Percentiles rank a stretch among this genome's conserved stretches.
phyloP scores from a whole-genome alignment of 1,140 invertebrate species.

The Drosophila saltans region DNA sequence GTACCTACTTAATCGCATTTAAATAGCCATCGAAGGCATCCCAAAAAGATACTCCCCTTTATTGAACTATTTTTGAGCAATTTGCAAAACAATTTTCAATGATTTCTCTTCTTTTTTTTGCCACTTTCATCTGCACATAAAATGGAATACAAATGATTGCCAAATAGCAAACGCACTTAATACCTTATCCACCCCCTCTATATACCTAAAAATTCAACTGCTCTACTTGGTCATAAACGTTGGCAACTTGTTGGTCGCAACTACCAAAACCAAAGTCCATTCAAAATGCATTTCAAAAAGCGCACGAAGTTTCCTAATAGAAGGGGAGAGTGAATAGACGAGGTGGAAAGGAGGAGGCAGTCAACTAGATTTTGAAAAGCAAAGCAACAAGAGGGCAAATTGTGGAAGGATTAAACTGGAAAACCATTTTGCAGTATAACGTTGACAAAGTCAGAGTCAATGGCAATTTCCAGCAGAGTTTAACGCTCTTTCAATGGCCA shows the following conservation, averaged over 20 bases:
- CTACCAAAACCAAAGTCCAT: constrained; percentile 45
- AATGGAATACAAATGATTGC: constrained; percentile 63
- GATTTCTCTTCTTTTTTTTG: constrained; percentile 18
- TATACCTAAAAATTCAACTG: constrained; percentile 33
- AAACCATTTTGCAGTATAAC: constrained; percentile 19
- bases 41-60: constrained; percentile 21
- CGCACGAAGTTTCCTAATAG: too few species aligned
- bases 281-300: constrained; percentile 38
- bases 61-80: constrained; percentile 37
- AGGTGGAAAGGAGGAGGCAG: constrained; percentile 12
- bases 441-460: constrained; percentile 29
- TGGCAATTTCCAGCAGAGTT: constrained; percentile 40
- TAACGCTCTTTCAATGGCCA: neutral
- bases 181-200: constrained; percentile 14
- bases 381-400: constrained; percentile 43
- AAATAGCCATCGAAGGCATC: neutral
- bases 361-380: constrained; percentile 26
- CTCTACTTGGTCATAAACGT: constrained; percentile 28
- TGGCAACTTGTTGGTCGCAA: constrained; percentile 68
- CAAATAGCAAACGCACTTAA: constrained; percentile 47
- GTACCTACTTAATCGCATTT: constrained; percentile 9
- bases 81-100: constrained; percentile 33
- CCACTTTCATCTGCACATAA: constrained; percentile 1
- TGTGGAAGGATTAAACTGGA: constrained; percentile 43
- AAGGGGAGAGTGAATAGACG: neutral